Evolutionary conservation across 2,888 invertebrate genomes (phyloP), one percentile per base, ranked within the genome.

Genomic region (Erebia epiphron): DNA sequence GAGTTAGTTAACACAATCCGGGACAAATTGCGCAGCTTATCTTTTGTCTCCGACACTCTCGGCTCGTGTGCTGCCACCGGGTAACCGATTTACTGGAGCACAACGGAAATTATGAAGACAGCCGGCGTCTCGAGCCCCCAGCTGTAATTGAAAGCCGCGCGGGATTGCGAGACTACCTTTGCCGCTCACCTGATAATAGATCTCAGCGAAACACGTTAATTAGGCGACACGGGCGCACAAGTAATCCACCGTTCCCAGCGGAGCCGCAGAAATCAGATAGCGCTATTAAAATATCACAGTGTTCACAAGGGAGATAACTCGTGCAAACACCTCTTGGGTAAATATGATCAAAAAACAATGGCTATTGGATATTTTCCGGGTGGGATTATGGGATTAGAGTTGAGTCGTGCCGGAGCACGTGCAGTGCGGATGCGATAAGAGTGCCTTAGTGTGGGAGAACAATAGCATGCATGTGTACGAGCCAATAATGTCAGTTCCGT

Each of bases 281-380:
- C 79, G 77, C 78, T 86, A 85, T 87, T 88, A 83, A 85, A 86
- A 86, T 85, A 87, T 84, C 82, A 84, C 82, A 76, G 79, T 85
- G 84, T 85, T 85, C 83, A 83, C 83, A 84, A 81, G 80, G 75
- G 73, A 81, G 85, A 87, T 90, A 88, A 86, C 83, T 83, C 82
- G 83, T 79, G 84, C 86, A 91, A 90, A 91, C 86, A 89, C 78
- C 78, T 79, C 80, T 83, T 81, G 79, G 79, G 85, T 83, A 87
- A 88, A 90, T 86, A 87, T 83, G 78, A 82, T 86, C 80, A 81
- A 80, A 86, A 85, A 90, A 91, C 90, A 91, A 88, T 88, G 86
- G 85, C 80, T 87, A 88, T 88, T 86, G 86, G 84, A 83, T 87
- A 75, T 88, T 90, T 91, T 90, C 90, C 89, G 88, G 87, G 86